Conservation (phyloP, 2,888 invertebrate species). For the Empis livida region DNA sequence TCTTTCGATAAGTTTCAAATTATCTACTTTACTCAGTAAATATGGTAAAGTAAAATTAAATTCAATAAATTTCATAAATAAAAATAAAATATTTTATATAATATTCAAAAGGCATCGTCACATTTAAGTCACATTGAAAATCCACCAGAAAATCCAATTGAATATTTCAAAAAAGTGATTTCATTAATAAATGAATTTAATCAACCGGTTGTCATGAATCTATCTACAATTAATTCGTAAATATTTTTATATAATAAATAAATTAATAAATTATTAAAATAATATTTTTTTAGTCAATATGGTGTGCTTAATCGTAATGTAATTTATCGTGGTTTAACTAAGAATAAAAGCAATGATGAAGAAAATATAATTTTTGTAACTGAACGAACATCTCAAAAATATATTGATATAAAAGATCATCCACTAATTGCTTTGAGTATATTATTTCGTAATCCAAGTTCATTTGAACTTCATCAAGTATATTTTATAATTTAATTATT, state of each 20-base stretch:
- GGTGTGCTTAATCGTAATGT: constrained; percentile 28
- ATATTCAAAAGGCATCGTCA: constrained; percentile 5
- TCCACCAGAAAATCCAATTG: constrained; percentile 18
- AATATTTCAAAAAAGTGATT: constrained; percentile 19
- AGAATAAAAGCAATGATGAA: constrained; percentile 7
- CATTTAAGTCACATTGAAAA: constrained; percentile 18
- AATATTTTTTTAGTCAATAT: constrained; percentile 17
- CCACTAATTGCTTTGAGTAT: constrained; percentile 22
- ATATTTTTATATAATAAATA: background rate
- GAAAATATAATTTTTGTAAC: constrained; percentile 23
- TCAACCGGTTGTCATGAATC: constrained; percentile 18
- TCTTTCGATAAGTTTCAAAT: too few relatives aligned
- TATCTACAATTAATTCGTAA: constrained; percentile 28
- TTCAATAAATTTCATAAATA: too few relatives aligned
- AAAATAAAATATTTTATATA: too few relatives aligned
- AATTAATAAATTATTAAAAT: background rate
- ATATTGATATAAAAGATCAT: constrained; percentile 21
- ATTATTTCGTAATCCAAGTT: constrained; percentile 9
- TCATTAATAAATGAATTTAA: background rate
- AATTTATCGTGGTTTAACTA: constrained; percentile 23
- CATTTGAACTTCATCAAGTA: constrained; percentile 5
- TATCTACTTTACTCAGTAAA: too few relatives aligned
- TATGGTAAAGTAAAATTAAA: too few relatives aligned
- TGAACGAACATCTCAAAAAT: constrained; percentile 26
- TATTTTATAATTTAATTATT: too few relatives aligned